Conservation (phyloP, 2,888 invertebrate species). For the Nemotelus nigrinus region DNA sequence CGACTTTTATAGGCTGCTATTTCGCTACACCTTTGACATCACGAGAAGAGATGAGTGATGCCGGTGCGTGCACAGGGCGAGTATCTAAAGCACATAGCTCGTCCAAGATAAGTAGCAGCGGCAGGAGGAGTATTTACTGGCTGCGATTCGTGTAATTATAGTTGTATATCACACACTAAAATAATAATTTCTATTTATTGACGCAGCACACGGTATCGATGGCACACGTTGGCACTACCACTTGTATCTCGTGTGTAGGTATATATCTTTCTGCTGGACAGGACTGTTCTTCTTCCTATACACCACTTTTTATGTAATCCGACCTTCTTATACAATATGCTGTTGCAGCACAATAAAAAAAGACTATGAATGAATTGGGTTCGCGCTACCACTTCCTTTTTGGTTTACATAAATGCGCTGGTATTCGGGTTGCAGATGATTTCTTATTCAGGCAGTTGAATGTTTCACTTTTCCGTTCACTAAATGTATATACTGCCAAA, state of each 20-base stretch:
- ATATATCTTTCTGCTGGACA: background rate
- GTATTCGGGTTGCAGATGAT: too few species aligned
- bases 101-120: constrained; percentile 8
- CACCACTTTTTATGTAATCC: constrained; percentile 30
- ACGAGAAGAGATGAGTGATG: constrained; percentile 45
- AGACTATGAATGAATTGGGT: constrained; percentile 18
- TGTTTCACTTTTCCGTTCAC: too few species aligned
- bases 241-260: constrained; percentile 3
- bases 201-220: background rate
- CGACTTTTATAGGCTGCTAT: constrained; percentile 49
- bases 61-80: constrained; percentile 9
- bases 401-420: too few species aligned
- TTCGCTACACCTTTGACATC: constrained; percentile 48
- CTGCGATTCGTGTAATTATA: constrained; percentile 5
- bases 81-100: constrained; percentile 34
- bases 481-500: background rate
- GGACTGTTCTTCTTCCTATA: background rate
- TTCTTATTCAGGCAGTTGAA: too few species aligned
- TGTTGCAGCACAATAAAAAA: constrained; percentile 5
- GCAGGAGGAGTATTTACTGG: constrained; percentile 2
- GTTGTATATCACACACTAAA: constrained; percentile 6
- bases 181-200: constrained; percentile 11
- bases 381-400: background rate
- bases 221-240: constrained; percentile 22
- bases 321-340: constrained; percentile 16